Evolutionary conservation across 2,797 vertebrate genomes (phyloP).

Genomic region (Clarias laeviceps): DNA sequence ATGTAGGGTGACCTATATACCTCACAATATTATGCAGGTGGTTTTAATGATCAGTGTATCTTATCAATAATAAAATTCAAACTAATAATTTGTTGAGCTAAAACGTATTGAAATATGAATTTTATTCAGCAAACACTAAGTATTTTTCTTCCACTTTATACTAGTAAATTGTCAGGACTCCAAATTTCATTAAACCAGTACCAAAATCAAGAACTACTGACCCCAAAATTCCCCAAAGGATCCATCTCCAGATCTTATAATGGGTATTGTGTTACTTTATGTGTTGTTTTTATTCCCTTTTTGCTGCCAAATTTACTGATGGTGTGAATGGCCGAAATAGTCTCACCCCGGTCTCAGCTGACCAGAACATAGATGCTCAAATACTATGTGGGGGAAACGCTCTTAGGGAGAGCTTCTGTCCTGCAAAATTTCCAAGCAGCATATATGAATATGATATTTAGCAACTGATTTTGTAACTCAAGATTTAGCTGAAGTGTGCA

Average conservation of each 20-base stretch:
- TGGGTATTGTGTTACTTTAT: background rate
- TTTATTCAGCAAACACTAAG: background rate
- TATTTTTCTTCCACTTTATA: background rate
- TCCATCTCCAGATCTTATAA: background rate
- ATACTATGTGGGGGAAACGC: background rate
- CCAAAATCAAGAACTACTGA: background rate
- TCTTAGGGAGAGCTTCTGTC: background rate
- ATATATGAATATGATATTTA: background rate
- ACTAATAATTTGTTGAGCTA: background rate
- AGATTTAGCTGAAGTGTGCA: background rate
- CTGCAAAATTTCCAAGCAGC: background rate
- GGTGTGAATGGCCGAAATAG: background rate
- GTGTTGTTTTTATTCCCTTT: background rate
- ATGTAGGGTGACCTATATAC: too few species aligned
- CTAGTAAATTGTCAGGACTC: background rate
- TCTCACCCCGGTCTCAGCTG: background rate
- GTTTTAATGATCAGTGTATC: too few species aligned
- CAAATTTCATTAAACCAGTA: background rate
- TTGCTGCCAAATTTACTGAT: background rate
- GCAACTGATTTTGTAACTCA: background rate
- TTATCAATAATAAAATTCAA: background rate
- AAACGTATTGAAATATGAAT: background rate
- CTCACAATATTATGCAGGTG: too few species aligned
- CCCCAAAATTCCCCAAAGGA: background rate
- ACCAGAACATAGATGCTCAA: background rate